A percentile compares a stretch with the other conserved stretches of the same genome.
Evolutionary conservation across 2,797 vertebrate species (phyloP).

Genomic region (Eulemur albifrons): DNA sequence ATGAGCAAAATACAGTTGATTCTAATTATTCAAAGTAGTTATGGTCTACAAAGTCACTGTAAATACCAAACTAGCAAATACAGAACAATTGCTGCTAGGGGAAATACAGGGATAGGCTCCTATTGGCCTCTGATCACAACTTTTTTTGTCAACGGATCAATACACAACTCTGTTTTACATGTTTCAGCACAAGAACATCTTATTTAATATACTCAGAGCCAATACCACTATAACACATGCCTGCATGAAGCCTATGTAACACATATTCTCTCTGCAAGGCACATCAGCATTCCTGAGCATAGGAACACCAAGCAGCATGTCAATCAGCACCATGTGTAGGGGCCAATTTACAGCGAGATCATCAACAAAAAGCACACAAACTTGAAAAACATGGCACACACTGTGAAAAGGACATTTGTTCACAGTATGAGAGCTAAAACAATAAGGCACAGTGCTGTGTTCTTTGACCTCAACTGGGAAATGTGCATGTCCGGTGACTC

Average conservation of each 20-base stretch:
- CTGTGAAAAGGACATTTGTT: background rate
- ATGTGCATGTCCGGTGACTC: background rate
- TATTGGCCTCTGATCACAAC: background rate
- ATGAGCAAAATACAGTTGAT: background rate
- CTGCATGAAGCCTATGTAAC: background rate
- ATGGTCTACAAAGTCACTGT: background rate
- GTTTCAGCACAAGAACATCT: background rate
- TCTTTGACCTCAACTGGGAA: background rate
- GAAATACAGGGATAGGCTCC: background rate
- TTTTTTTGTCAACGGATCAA: background rate
- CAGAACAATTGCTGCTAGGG: background rate
- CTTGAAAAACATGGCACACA: background rate
- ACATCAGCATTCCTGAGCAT: background rate
- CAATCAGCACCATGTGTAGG: background rate
- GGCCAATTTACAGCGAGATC: background rate
- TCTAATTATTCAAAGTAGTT: background rate
- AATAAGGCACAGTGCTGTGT: background rate
- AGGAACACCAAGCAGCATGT: background rate
- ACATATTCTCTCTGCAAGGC: background rate
- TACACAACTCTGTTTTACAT: background rate
- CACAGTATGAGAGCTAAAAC: background rate
- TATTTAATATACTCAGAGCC: background rate
- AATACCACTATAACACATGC: background rate
- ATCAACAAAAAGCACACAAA: background rate
- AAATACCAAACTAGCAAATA: background rate